Evolutionary conservation across 1,140 invertebrate genomes (phyloP), one percentile per base, ranked within the genome.

Genomic region (Spodoptera frugiperda): DNA sequence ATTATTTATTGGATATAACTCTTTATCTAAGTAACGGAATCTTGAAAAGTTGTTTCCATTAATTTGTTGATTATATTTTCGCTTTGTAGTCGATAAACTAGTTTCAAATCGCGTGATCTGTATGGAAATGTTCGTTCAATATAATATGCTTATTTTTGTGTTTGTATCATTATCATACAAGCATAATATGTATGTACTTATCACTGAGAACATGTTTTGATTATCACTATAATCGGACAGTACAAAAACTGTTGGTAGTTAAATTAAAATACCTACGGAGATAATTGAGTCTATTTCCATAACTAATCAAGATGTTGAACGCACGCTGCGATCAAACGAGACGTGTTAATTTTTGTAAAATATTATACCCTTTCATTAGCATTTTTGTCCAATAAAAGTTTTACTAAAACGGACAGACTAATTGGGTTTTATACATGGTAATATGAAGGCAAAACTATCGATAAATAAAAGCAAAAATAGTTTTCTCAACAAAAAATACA

Each of bases 321-420:
- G 25, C 68, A 71, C 68, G 68, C 68, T 71, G 68, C 33, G 68
- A 71, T 71, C 19, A 71, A 57, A 71, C 68, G 68, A 71, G 68
- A 71, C 68, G 68, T 55, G 68, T 71, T 71, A 71, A 71, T 71
- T 71, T 71, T 71, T 71, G 19, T 54, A 71, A 54, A 55, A 39
- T 71, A 71, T 55, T 71, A n/a, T n/a, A 9, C 68, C 17, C 39
- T 44, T 71, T 44, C 68, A 55, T 55, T 71, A 71, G 12, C 30
- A 71, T 55, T 71, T 71, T 71, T 67, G 44, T n/a, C 48, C 3
- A 2, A 67, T 67, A 67, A 67, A 67, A 67, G 44, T 21, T 67
- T 49, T 49, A 12, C 11, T 49, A 14, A 48, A 21, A 44, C 9
- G 19, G 44, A 46, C 15, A 4, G 21, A 25, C 6, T 19, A 67